Percentiles rank a stretch among this genome's conserved stretches.
phyloP scores from a whole-genome alignment of 1,140 invertebrate species.

The Drosophila mauritiana region DNA sequence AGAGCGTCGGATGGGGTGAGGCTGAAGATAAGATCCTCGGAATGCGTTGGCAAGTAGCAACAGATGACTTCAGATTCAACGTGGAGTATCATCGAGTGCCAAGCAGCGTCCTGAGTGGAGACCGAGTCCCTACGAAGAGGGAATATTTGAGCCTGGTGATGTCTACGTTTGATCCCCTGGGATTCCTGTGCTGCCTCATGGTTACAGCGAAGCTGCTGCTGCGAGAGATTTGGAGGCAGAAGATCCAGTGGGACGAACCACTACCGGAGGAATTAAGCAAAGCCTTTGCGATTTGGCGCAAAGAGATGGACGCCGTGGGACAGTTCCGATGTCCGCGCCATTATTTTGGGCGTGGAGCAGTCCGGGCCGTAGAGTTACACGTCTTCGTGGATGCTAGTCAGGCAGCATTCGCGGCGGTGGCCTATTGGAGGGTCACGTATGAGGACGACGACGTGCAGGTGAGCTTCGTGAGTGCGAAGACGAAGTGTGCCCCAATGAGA shows the following conservation, averaged over 20 bases:
- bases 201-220: conserved; percentile 1
- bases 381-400: conserved; percentile 34
- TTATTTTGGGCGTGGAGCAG: neutral
- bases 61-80: neutral
- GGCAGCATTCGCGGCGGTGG: conserved; percentile 29
- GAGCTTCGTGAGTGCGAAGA: conserved; percentile 52
- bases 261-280: neutral
- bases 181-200: neutral
- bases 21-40: neutral
- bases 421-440: conserved; percentile 36
- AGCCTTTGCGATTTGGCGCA: neutral
- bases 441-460: neutral
- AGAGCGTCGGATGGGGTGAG: neutral
- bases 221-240: conserved; percentile 5
- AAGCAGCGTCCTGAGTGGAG: neutral
- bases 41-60: neutral
- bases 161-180: neutral
- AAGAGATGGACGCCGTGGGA: conserved; percentile 5
- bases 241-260: conserved; percentile 9
- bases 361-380: conserved; percentile 11
- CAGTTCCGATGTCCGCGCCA: neutral
- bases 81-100: conserved; percentile 4
- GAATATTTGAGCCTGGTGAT: neutral
- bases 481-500: conserved; percentile 78
- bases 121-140: conserved; percentile 3